Percentiles rank a stretch among this genome's conserved stretches.
Evolutionary conservation across 2,888 invertebrate genomes (phyloP).

Genomic region (Petrophora chlorosata): DNA sequence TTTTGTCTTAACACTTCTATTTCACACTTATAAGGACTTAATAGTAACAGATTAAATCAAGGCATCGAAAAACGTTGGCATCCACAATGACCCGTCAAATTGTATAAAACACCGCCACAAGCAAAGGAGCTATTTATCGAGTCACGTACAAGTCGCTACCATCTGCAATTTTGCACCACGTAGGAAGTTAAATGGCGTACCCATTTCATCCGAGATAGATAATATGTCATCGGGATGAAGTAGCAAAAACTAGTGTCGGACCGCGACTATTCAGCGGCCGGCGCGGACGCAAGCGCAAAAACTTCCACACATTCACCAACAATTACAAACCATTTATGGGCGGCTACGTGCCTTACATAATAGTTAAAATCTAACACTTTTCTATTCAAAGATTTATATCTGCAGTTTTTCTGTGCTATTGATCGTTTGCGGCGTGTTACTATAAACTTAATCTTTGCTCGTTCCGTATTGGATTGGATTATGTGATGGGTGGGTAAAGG

Average conservation of each 20-base stretch:
- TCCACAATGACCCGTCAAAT: slow-evolving; percentile 6
- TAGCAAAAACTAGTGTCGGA: slow-evolving; percentile 73
- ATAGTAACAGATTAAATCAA: not conserved
- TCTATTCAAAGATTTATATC: slow-evolving; percentile 48
- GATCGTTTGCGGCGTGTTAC: slow-evolving; percentile 24
- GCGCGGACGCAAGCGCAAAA: slow-evolving; percentile 52
- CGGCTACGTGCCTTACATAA: slow-evolving; percentile 69
- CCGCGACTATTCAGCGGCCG: slow-evolving; percentile 64
- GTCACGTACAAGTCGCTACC: slow-evolving; percentile 30
- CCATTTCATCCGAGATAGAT: slow-evolving; percentile 37
- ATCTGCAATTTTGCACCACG: slow-evolving; percentile 29
- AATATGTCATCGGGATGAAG: slow-evolving; percentile 72
- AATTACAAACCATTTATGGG: slow-evolving; percentile 80
- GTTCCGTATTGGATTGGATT: slow-evolving; percentile 6
- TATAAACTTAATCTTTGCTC: slow-evolving; percentile 15
- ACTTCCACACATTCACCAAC: slow-evolving; percentile 66
- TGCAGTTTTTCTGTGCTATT: slow-evolving; percentile 27
- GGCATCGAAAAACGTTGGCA: not conserved
- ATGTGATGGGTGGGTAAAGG: not conserved
- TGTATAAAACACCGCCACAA: slow-evolving; percentile 22
- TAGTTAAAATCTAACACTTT: slow-evolving; percentile 67
- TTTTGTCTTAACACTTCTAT: not conserved
- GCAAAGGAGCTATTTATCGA: slow-evolving; percentile 27
- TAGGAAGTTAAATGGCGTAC: slow-evolving; percentile 37
- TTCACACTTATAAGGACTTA: not conserved